phyloP scores from a whole-genome alignment of 2,113 vertebrate species.

The Anas platyrhynchos region DNA sequence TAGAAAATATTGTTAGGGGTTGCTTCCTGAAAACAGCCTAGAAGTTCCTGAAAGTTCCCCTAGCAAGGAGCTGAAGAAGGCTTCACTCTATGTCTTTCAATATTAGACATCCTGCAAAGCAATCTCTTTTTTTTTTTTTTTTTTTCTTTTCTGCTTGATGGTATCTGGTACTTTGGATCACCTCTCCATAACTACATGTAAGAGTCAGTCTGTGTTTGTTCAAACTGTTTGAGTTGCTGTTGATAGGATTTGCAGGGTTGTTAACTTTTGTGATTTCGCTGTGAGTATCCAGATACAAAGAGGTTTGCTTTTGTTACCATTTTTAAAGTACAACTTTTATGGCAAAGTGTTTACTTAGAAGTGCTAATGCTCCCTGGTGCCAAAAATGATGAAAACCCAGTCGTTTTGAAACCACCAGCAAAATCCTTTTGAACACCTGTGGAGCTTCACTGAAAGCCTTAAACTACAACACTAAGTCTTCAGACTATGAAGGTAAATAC shows the following conservation, averaged over 20 bases:
- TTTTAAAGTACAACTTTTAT: neutral
- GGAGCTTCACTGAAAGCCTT: neutral
- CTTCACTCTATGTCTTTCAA: neutral
- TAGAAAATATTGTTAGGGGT: neutral
- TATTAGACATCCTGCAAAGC: neutral
- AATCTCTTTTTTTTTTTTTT: neutral
- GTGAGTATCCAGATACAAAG: fast-evolving
- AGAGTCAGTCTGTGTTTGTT: neutral
- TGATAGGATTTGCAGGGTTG: neutral
- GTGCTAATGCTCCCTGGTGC: neutral
- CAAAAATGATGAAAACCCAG: neutral
- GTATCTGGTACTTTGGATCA: neutral
- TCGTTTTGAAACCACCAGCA: neutral
- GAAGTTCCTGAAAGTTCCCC: too few relatives aligned
- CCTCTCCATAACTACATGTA: neutral
- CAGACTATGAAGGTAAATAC: neutral
- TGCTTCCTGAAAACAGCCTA: neutral
- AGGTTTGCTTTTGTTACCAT: neutral
- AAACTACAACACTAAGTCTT: neutral
- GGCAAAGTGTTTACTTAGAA: neutral
- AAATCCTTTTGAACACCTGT: neutral
- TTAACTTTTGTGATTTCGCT: neutral
- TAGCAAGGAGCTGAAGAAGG: neutral
- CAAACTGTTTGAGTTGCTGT: neutral
- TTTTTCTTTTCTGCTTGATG: neutral